Percentiles rank a stretch among this genome's conserved stretches.
phyloP scores from a whole-genome alignment of 2,113 vertebrate genomes.

The Cyprinodon variegatus region DNA sequence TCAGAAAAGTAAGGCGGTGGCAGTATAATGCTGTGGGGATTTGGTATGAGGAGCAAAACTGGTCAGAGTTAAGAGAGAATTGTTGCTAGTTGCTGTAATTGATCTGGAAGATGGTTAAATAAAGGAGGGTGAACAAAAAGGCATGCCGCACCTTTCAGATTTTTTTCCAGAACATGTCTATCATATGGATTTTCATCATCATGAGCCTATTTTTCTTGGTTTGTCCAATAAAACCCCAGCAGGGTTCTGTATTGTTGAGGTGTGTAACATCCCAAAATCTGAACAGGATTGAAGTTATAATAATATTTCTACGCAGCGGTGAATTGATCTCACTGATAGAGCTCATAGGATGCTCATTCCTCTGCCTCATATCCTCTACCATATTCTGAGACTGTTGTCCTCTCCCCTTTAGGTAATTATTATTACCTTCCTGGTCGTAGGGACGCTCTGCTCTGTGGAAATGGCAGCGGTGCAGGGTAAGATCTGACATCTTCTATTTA shows the following conservation, averaged over 20 bases:
- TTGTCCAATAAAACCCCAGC: not conserved
- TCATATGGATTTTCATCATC: not conserved
- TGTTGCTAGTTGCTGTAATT: no score
- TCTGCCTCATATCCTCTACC: not conserved
- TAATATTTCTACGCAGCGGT: not conserved
- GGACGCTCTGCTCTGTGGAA: slow-evolving; percentile 96
- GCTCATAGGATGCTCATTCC: not conserved
- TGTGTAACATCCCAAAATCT: not conserved
- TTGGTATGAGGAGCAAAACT: not conserved
- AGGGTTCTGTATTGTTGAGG: not conserved
- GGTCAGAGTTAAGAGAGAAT: no score
- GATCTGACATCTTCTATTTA: slow-evolving; percentile 67
- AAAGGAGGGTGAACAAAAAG: not conserved
- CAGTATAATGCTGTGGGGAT: no score
- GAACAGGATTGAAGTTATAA: not conserved
- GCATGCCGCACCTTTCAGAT: not conserved
- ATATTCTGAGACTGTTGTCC: not conserved
- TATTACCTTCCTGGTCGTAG: slow-evolving; percentile 90
- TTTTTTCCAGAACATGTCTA: not conserved
- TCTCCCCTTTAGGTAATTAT: slow-evolving; percentile 83
- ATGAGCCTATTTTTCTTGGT: not conserved
- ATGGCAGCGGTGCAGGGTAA: slow-evolving; percentile 94
- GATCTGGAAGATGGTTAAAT: not conserved
- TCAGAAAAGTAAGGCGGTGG: not conserved
- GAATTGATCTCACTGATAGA: not conserved